Percentiles rank a stretch among this genome's conserved stretches.
These are phyloP conservation scores for Heterotis niloticus DNA, from an alignment of 2,113 vertebrate genomes.

Conservation along the genomic window DNA sequence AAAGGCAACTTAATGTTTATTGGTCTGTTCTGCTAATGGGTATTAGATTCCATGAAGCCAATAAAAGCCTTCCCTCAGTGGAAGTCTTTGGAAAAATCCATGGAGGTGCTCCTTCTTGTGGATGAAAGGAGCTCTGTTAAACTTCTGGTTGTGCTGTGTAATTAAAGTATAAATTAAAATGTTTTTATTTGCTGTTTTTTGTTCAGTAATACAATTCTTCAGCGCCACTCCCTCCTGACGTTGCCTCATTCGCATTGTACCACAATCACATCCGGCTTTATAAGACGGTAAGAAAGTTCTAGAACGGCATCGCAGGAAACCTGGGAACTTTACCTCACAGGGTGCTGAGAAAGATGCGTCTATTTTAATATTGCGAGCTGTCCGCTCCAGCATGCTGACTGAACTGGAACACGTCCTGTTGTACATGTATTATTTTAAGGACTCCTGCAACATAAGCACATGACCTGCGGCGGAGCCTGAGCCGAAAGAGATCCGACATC, in stretches of 20 bases:
- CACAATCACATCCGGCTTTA: background rate
- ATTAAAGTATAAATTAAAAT: too few species aligned
- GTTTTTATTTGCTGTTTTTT: too few species aligned
- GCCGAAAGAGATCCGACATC: background rate
- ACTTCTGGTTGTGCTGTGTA: too few species aligned
- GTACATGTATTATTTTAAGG: background rate
- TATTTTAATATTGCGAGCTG: slow-evolving; percentile 12
- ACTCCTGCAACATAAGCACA: background rate
- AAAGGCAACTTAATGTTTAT: too few species aligned
- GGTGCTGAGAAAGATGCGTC: background rate
- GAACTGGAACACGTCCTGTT: background rate
- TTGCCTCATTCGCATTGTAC: background rate
- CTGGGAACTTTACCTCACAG: background rate
- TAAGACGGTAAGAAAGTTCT: background rate
- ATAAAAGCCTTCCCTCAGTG: too few species aligned
- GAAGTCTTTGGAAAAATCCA: too few species aligned
- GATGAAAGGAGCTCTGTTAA: too few species aligned
- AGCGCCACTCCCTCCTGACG: background rate
- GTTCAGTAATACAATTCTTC: too few species aligned
- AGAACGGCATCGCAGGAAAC: background rate
- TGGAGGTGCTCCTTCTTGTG: too few species aligned
- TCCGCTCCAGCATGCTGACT: background rate
- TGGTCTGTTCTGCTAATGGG: too few species aligned
- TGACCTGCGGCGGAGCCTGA: background rate
- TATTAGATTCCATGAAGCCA: too few species aligned